Evolutionary conservation across 2,113 vertebrate genomes (phyloP).

Genomic region (Carassius auratus): DNA sequence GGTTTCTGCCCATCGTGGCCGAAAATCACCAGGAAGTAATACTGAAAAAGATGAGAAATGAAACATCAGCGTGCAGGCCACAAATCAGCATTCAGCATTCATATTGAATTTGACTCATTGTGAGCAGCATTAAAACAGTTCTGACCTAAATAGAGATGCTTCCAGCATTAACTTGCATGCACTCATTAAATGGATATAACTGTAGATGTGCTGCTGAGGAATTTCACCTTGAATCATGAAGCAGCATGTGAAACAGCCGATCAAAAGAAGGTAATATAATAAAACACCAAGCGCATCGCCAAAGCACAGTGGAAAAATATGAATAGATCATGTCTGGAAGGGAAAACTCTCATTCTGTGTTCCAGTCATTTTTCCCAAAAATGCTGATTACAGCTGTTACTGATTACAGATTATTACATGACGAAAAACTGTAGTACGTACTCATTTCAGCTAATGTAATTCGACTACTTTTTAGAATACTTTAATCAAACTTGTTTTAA

Average conservation of each 20-base stretch:
- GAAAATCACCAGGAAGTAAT: conserved; percentile 93
- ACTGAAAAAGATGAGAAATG: conserved; percentile 69
- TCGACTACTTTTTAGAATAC: too few relatives aligned
- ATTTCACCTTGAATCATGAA: background rate
- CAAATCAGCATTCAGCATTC: background rate
- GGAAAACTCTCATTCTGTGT: too few relatives aligned
- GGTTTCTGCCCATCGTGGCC: conserved; percentile 96
- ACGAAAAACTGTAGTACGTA: too few relatives aligned
- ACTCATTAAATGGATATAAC: background rate
- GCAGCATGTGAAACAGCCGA: background rate
- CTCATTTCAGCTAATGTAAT: too few relatives aligned
- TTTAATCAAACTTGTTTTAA: too few relatives aligned
- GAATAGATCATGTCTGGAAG: too few relatives aligned
- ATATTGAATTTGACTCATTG: background rate
- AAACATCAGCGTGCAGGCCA: background rate
- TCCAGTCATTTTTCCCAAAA: too few relatives aligned
- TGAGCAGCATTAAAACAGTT: background rate
- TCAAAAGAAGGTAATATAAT: background rate
- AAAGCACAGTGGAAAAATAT: background rate
- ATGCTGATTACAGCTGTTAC: too few relatives aligned
- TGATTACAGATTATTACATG: too few relatives aligned
- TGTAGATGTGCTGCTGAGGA: background rate
- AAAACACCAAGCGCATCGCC: background rate
- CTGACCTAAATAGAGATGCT: background rate
- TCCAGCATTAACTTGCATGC: background rate